Base-by-base conservation (phyloP, 2,113 vertebrate genomes). In the Muntiacus reevesi region DNA sequence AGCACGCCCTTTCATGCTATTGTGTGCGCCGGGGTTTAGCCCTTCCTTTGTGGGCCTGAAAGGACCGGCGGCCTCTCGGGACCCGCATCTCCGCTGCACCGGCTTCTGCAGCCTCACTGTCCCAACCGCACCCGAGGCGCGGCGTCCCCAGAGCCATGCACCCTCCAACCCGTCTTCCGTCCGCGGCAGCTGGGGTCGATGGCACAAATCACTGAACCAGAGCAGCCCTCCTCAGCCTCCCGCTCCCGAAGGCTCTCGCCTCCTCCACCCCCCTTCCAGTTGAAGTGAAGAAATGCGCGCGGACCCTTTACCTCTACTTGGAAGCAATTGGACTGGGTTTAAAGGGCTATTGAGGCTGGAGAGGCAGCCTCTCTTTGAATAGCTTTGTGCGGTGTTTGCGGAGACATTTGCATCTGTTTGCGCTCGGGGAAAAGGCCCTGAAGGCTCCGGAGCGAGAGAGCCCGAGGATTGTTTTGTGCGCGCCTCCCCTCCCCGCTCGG, bases 331-430 rank as follows among this genome's bases (percentile, higher is more conserved):
- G 99, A 98, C 98, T 98, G 98, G 98, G 98, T 99, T 99, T 99
- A 99, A 99, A 99, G 99, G 98, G 98, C 99, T 99, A 99, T 99
- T 99, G 99, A 99, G 97, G 54, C 96, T 97, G 97, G 98, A 99
- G 99, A 98, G 98, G 99, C 97, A 94, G 98, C 98, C 99, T 99
- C 99, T 98, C 98, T 99, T 99, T 99, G 97, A 97, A 98, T 98
- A 98, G 98, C 99, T 99, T 99, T 99, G 98, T 99, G 98, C 98
- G 98, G 98, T 99, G 99, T 99, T 99, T 99, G 99, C 98, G 94
- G 97, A 99, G 98, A 98, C 99, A 99, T 99, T 99, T 99, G 99
- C 99, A 99, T 99, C 99, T 99, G 99, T 99, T 99, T 99, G 99
- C 99, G 98, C 99, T 99, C 94, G 98, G 98, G 98, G 99, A 98